A percentile compares a stretch with the other conserved stretches of the same genome.
Conservation (phyloP, 2,113 vertebrate species). For the Phoenicopterus ruber region DNA sequence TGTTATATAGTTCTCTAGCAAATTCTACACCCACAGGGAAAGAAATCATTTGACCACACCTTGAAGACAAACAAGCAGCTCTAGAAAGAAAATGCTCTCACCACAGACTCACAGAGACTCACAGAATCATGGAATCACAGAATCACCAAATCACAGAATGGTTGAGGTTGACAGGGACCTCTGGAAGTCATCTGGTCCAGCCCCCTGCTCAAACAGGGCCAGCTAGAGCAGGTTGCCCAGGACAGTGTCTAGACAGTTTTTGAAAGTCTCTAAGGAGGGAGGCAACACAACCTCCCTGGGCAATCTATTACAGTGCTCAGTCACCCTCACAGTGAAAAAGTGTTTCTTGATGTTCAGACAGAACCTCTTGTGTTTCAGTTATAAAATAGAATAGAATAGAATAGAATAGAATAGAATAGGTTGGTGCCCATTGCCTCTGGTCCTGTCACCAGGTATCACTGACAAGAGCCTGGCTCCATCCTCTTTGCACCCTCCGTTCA, state of each 20-base stretch:
- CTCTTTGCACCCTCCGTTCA: neutral
- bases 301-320: neutral
- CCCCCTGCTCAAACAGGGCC: neutral
- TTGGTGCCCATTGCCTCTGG: too few relatives aligned
- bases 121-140: neutral
- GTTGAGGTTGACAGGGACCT: neutral
- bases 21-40: neutral
- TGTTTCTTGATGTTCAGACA: neutral
- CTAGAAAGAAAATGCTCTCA: neutral
- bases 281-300: too few relatives aligned
- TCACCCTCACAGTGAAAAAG: neutral
- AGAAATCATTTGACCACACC: neutral
- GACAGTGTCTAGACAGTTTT: neutral
- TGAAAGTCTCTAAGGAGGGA: neutral
- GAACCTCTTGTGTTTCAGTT: neutral
- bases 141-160: neutral
- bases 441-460: neutral
- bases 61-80: neutral
- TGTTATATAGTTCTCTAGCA: neutral
- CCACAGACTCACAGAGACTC: neutral
- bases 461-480: neutral
- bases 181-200: neutral
- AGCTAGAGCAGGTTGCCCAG: neutral
- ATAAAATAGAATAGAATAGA: neutral
- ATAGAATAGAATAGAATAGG: too few relatives aligned